These are phyloP conservation scores for Pogoniulus pusillus DNA, from an alignment of 2,797 vertebrate genomes.

Conservation along the genomic window DNA sequence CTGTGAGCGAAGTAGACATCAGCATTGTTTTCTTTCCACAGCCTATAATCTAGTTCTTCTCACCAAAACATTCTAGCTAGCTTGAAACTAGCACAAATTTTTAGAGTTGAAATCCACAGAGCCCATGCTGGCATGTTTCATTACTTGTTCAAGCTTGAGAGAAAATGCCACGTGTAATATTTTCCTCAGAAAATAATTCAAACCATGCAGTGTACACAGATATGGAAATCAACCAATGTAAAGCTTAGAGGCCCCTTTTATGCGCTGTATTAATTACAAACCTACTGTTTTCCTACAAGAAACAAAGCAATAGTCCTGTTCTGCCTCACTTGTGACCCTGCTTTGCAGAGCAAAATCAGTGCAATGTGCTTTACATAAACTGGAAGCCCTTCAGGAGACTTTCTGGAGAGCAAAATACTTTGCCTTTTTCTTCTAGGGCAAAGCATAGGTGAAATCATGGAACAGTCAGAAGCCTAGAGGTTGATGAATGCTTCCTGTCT, in stretches of 20 bases:
- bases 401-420: not conserved
- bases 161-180: not conserved
- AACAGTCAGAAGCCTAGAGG: not conserved
- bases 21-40: no score
- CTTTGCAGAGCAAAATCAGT: not conserved
- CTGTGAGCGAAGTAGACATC: no score
- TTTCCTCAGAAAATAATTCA: constrained; percentile 15
- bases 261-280: not conserved
- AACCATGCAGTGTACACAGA: not conserved
- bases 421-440: not conserved
- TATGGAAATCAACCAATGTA: not conserved
- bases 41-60: no score
- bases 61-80: no score
- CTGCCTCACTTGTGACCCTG: not conserved
- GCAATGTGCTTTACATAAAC: not conserved
- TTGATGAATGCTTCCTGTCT: not conserved
- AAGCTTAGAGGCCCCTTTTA: not conserved
- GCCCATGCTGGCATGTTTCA: not conserved
- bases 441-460: not conserved
- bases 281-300: not conserved
- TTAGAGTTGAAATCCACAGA: constrained; percentile 24
- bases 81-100: no score
- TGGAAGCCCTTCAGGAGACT: not conserved
- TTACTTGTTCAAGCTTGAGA: not conserved
- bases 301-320: not conserved